Conservation (phyloP, 2,113 vertebrate genomes). For the Regulus satrapa region DNA sequence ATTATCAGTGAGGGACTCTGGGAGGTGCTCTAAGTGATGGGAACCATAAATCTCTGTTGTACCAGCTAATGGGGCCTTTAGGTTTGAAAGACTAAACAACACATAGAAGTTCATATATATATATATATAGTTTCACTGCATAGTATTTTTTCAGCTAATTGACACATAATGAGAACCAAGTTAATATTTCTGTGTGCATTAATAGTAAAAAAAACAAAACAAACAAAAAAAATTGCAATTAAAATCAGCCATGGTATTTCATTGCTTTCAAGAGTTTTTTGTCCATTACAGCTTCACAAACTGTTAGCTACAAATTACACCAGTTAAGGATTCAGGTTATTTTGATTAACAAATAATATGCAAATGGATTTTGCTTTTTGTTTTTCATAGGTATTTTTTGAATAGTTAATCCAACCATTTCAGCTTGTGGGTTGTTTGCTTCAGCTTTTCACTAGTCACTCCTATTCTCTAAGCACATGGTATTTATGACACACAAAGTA, state of each 20-base stretch:
- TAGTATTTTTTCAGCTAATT: slow-evolving; percentile 49
- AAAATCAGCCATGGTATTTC: slow-evolving; percentile 47
- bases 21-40: background rate
- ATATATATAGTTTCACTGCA: background rate
- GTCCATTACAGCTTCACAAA: slow-evolving; percentile 28
- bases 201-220: slow-evolving; percentile 33
- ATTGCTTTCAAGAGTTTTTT: slow-evolving; percentile 55
- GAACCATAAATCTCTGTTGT: background rate
- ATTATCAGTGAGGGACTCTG: background rate
- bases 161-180: slow-evolving; percentile 49
- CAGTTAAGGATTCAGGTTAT: background rate
- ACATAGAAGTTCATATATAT: background rate
- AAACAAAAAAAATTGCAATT: slow-evolving; percentile 38
- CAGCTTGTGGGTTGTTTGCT: background rate
- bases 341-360: slow-evolving; percentile 51
- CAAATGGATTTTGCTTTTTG: slow-evolving; percentile 39
- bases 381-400: slow-evolving; percentile 11
- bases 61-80: background rate
- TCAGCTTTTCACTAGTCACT: background rate
- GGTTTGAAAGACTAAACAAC: background rate
- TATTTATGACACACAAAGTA: background rate
- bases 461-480: background rate
- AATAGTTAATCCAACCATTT: background rate
- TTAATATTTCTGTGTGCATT: slow-evolving; percentile 38
- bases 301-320: slow-evolving; percentile 41